These are phyloP conservation scores for Podilymbus podiceps DNA, from an alignment of 2,113 vertebrate species.

Conservation along the genomic window DNA sequence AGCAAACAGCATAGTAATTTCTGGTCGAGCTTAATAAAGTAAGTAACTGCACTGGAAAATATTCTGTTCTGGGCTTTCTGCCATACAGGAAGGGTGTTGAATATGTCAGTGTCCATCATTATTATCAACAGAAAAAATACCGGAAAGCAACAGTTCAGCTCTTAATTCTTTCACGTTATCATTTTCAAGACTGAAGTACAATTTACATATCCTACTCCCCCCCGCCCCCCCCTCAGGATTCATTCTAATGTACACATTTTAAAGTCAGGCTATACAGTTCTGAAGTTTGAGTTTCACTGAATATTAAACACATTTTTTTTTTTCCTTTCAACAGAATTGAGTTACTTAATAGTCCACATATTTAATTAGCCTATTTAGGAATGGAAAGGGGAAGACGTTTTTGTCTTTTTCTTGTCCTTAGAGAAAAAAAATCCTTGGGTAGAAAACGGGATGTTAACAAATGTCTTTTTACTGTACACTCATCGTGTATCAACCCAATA, in stretches of 20 bases:
- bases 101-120: constrained; percentile 53
- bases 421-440: background rate
- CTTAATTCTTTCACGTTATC: constrained; percentile 18
- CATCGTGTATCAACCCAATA: accelerated
- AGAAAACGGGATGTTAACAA: background rate
- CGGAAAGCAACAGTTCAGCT: constrained; percentile 48
- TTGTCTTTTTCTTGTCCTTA: background rate
- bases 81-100: constrained; percentile 77
- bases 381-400: background rate
- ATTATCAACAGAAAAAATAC: constrained; percentile 62
- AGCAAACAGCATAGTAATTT: constrained; percentile 66
- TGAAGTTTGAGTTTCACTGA: background rate
- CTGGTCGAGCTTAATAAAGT: constrained; percentile 71
- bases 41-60: constrained; percentile 75
- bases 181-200: constrained; percentile 5
- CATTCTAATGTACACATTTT: background rate
- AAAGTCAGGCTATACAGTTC: background rate
- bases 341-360: background rate
- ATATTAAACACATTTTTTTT: background rate
- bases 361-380: background rate
- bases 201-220: background rate
- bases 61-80: constrained; percentile 71
- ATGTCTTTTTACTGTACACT: no score
- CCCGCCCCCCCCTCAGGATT: no score
- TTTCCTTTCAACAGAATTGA: background rate